A percentile compares a stretch with the other conserved stretches of the same genome.
Conservation (phyloP, 2,113 vertebrate genomes). For the Glaucidium brasilianum region DNA sequence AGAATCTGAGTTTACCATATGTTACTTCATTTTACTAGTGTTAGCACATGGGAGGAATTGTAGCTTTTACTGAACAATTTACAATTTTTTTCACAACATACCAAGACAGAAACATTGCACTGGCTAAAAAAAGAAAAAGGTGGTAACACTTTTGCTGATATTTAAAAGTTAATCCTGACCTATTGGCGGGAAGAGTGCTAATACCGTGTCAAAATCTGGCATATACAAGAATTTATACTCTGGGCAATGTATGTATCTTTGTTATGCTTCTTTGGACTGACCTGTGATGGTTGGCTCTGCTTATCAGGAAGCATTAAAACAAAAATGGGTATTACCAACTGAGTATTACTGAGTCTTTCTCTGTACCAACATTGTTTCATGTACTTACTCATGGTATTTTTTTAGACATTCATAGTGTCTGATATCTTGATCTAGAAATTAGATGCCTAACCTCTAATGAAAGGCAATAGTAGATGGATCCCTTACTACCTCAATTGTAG, state of each 20-base stretch:
- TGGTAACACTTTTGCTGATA: neutral
- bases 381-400: neutral
- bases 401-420: neutral
- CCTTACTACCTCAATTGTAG: neutral
- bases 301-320: neutral
- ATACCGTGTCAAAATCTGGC: neutral
- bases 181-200: neutral
- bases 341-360: neutral
- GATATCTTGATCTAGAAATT: constrained; percentile 17
- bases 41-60: neutral
- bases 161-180: neutral
- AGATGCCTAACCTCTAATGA: neutral
- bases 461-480: neutral
- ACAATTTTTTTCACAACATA: neutral
- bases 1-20: neutral
- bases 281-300: neutral
- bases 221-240: neutral
- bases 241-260: neutral
- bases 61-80: neutral
- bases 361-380: neutral
- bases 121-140: neutral
- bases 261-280: neutral
- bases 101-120: neutral
- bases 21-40: neutral
- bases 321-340: neutral